Evolutionary conservation across 2,888 invertebrate genomes (phyloP), one percentile per base, ranked within the genome.

Genomic region (Aporophyla nigra): DNA sequence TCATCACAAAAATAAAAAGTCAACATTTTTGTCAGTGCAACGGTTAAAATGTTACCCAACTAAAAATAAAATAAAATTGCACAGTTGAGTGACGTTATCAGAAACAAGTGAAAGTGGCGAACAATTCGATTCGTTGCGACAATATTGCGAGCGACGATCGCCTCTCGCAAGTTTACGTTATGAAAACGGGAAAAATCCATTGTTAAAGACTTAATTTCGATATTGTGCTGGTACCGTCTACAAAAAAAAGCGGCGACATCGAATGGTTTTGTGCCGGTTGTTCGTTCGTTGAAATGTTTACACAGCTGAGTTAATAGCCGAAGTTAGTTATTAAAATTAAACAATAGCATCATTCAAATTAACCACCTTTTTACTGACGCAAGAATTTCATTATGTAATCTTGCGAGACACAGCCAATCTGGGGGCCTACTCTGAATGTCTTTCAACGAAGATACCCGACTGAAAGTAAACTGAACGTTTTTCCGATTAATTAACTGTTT

Each of bases 61-160:
- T 71, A 82, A 73, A 81, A 83, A 83, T 70, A 77, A 80, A 78
- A 65, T 58, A 5, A 40, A 72, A 65, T 83, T 80, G 51, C 78
- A 84, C 82, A 79, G 80, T 76, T 71, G 76, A 80, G 40, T 71
- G 81, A 62, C 78, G 58, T 54, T 81, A 70, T n/a, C 58, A 63
- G 75, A 81, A 80, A 67, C 58, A 68, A 84, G 86, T 78, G 85
- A 89, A 89, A 88, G 88, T 84, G 27, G 24, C 24, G 19, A 73
- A 75, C 72, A 67, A 66, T 71, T 27, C 49, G 78, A 78, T 81
- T 77, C 53, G 69, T 87, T 75, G 51, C 62, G 62, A 67, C 56
- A 71, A 53, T 16, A 70, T 88, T 77, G 86, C 86, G 69, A 75
- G 75, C 79, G 76, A 82, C 76, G 63, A 69, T 68, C 80, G 71